Evolutionary conservation across 2,888 invertebrate species (phyloP), one percentile per base, ranked within the genome.

Genomic region (Tromatobia lineatoria): DNA sequence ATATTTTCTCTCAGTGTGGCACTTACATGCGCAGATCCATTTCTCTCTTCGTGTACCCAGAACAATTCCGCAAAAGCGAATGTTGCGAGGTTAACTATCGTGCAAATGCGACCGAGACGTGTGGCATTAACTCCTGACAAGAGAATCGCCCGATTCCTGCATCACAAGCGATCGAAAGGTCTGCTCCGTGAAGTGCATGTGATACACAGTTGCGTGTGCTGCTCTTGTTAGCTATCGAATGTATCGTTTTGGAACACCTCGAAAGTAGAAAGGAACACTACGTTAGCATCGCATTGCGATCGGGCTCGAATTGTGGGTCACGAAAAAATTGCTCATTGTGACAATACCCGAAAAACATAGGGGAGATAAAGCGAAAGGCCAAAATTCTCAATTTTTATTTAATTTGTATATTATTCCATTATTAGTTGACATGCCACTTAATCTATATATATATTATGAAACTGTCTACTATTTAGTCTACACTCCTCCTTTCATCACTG

Each of bases 141-240:
- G 64, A 34, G 73, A 73, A 73, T 73, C 73, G 73, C 18, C 57
- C 57, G 54, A 71, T 57, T 71, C 25, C 57, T 57, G 71, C 25
- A 57, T 71, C 71, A 57, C 71, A 57, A 71, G n/a, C 57, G 57
- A 57, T 71, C 71, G 42, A 57, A 57, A 71, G 54, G 71, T 71
- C 54, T 47, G 23, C 71, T 3, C 15, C 42, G 42, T 23, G 38
- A 7, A 38, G 18, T 42, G 38, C 42, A 38, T 20, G 25, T 71
- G 23, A 45, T 57, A 71, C n/a, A 71, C 23, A 23, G 70, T 57
- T 38, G 57, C 25, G 38, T 25, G 57, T 42, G 71, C 29, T 42
- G 71, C 71, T 71, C 71, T 42, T 45, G 71, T 71, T 71, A 20
- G 54, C 71, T 23, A 42, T 57, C 25, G 70, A 59, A 47, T 61